These are phyloP conservation scores for Colostygia pectinataria DNA, from an alignment of 2,888 invertebrate genomes.

Conservation along the genomic window DNA sequence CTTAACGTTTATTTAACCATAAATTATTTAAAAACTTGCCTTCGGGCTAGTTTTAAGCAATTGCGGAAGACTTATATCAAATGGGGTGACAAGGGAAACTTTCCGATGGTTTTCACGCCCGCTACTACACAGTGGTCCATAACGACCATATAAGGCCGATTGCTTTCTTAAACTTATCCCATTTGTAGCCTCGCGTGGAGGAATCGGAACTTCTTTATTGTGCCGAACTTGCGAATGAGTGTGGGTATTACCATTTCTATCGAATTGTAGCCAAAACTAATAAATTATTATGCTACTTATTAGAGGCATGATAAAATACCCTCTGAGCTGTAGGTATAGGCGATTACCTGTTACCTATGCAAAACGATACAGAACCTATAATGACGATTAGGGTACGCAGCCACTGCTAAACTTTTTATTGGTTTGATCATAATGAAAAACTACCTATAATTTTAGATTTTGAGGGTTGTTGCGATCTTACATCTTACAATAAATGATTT, in stretches of 20 bases:
- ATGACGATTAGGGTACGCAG: no score
- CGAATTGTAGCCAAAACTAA: conserved; percentile 56
- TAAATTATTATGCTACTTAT: conserved; percentile 57
- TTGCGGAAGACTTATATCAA: conserved; percentile 63
- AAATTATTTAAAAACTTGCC: conserved; percentile 50
- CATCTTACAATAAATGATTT: no score
- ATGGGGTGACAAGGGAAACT: conserved; percentile 71
- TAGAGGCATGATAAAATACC: conserved; percentile 32
- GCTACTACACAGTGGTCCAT: conserved; percentile 70
- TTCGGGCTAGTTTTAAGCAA: conserved; percentile 43
- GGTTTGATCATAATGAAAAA: no score
- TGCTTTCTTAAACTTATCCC: conserved; percentile 81
- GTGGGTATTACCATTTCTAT: conserved; percentile 75
- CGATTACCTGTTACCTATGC: no score
- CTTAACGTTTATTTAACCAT: conserved; percentile 46
- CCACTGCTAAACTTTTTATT: no score
- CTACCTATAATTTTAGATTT: no score
- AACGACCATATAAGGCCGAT: conserved; percentile 81
- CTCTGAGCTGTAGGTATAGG: conserved; percentile 7
- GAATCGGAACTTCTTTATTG: conserved; percentile 78
- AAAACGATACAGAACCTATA: no score
- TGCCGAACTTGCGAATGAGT: conserved; percentile 71
- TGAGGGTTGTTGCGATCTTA: no score
- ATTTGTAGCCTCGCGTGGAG: conserved; percentile 72
- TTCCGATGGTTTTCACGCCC: conserved; percentile 73